Evolutionary conservation across 2,888 invertebrate species (phyloP), one percentile per base, ranked within the genome.

Genomic region (Germaria angustata): DNA sequence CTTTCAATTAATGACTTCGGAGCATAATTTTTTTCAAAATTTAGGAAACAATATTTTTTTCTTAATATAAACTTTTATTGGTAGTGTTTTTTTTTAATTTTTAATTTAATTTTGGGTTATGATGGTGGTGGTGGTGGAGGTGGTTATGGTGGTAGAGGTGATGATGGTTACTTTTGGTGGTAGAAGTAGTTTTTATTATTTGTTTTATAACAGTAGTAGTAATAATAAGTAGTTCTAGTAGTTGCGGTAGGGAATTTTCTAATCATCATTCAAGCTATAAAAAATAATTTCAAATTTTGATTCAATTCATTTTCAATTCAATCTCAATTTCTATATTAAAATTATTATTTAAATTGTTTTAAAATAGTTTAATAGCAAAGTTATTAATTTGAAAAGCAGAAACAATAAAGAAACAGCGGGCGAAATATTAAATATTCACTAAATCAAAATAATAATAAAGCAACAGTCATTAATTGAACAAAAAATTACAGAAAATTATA

Each of bases 261-360:
- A 82, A 82, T 82, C 82, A 82, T 82, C 82, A 82, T 82, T 82
- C 75, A 79, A 79, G 79, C 82, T 82, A 82, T 79, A 82, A 82
- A 69, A 77, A 78, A 71, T 28, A 65, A 69, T 36, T 71, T 59
- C 44, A 51, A 79, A 80, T 80, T 80, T 72, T 39, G 72, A 51
- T 73, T 66, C 72, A 79, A 53, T 61, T 78, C 15, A 55, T 49
- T 49, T 24, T 51, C n/a, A 55, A 20, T 69, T 53, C 13, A 46
- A 13, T 36, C 22, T 32, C 41, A 65, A 17, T 22, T 49, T 51
- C 9, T 17, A 11, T 44, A 13, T 15, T 36, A 51, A 72, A 20
- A 32, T 6, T n/a, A 22, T 32, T 41, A 28, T 28, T 44, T 44
- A 28, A 53, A 22, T 5, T 53, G 15, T 51, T 68, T n/a, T n/a